A percentile compares a stretch with the other conserved stretches of the same genome.
Conservation (phyloP, 2,888 invertebrate species). For the Halictus ligatus region DNA sequence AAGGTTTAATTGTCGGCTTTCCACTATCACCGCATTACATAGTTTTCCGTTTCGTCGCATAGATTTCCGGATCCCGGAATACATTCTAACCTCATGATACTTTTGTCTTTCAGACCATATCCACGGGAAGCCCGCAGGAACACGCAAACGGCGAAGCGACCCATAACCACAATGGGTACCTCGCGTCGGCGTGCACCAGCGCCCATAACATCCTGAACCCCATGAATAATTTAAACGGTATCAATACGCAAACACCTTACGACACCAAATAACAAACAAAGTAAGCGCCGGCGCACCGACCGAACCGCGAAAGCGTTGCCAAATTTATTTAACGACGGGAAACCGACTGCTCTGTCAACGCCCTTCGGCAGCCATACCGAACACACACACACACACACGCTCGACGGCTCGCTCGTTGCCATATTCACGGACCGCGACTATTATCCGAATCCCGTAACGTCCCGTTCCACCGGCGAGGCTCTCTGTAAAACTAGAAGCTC, state of each 20-base stretch:
- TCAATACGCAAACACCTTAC: conserved; percentile 81
- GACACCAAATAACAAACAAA: conserved; percentile 83
- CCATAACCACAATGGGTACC: conserved; percentile 82
- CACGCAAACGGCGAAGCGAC: conserved; percentile 81
- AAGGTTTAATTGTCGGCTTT: too few species aligned
- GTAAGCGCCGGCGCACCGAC: conserved; percentile 73
- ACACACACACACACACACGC: conserved; percentile 11
- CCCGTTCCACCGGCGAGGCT: background rate
- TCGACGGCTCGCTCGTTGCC: conserved; percentile 37
- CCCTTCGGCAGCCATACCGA: conserved; percentile 40
- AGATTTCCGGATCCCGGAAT: background rate
- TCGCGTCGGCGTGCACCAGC: conserved; percentile 78
- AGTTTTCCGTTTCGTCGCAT: too few species aligned
- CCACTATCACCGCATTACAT: too few species aligned
- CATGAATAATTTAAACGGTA: conserved; percentile 82
- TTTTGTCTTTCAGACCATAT: conserved; percentile 75
- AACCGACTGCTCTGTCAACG: conserved; percentile 46
- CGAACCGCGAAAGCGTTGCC: conserved; percentile 65
- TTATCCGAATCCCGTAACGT: background rate
- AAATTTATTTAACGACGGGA: conserved; percentile 57
- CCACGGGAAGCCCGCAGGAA: conserved; percentile 76
- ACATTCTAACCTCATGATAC: conserved; percentile 11
- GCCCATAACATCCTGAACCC: conserved; percentile 80
- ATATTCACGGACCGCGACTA: conserved; percentile 2
- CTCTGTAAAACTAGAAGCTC: conserved; percentile 4